These are phyloP conservation scores for Eupithecia pulchellata DNA, from an alignment of 2,888 invertebrate species.

Conservation along the genomic window DNA sequence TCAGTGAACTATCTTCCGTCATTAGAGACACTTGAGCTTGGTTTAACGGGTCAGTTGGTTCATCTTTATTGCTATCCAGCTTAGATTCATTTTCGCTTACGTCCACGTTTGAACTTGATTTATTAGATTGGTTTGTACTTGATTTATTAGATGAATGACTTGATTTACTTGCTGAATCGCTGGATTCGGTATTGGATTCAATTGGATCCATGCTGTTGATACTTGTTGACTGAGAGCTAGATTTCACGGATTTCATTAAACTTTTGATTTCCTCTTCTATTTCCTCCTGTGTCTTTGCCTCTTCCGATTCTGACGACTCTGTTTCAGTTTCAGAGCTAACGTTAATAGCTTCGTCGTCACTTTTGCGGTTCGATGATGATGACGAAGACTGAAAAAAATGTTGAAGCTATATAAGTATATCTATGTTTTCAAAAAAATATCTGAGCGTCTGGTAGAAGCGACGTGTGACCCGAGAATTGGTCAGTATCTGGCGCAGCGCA, in stretches of 20 bases:
- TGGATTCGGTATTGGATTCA: background rate
- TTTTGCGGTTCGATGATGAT: background rate
- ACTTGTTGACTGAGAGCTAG: background rate
- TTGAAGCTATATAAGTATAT: background rate
- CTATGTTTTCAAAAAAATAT: too few relatives aligned
- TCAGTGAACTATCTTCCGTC: conserved; percentile 15
- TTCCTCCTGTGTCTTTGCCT: background rate
- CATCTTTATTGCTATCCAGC: background rate
- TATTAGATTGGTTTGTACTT: background rate
- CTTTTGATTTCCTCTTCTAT: background rate
- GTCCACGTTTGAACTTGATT: background rate
- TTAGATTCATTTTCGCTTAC: background rate
- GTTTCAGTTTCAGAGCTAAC: background rate
- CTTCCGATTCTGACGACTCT: background rate
- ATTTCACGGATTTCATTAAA: background rate
- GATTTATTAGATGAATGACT: background rate
- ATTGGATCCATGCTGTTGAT: background rate
- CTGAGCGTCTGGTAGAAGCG: too few relatives aligned
- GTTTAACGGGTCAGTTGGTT: conserved; percentile 28
- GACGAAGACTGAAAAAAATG: background rate
- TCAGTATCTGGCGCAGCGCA: too few relatives aligned
- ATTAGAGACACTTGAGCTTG: conserved; percentile 19
- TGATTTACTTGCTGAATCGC: background rate
- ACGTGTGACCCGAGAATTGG: too few relatives aligned
- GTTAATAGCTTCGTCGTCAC: background rate